Percentiles rank a stretch among this genome's conserved stretches.
These are phyloP conservation scores for Quadriops clusia DNA, from an alignment of 2,888 invertebrate genomes.

Conservation along the genomic window DNA sequence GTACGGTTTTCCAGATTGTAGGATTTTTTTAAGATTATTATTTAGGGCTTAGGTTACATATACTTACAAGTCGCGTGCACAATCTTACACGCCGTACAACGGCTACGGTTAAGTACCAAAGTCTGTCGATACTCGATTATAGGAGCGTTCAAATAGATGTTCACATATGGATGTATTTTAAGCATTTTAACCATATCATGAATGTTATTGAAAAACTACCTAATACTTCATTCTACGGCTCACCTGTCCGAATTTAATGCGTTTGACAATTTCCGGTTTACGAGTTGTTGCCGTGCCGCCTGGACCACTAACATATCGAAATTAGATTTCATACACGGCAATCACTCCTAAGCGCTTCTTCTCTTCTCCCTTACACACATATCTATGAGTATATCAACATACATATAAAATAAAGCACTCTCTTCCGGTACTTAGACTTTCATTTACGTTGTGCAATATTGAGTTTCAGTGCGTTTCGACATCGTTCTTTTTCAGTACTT, in stretches of 20 bases:
- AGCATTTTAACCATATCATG: slow-evolving; percentile 30
- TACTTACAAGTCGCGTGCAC: no score
- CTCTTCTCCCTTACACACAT: slow-evolving; percentile 9
- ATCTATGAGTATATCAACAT: no score
- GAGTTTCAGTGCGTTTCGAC: slow-evolving; percentile 9
- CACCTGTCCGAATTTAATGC: slow-evolving; percentile 28
- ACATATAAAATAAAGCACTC: no score
- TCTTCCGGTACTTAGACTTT: no score
- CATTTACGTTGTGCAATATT: no score
- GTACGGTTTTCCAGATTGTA: no score
- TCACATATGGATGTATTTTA: slow-evolving; percentile 26
- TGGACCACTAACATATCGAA: background rate
- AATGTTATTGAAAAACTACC: slow-evolving; percentile 24
- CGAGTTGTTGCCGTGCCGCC: slow-evolving; percentile 8
- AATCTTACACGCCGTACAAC: no score
- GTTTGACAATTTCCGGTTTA: slow-evolving; percentile 25
- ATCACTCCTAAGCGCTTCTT: no score
- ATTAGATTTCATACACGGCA: no score
- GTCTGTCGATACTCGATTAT: slow-evolving; percentile 12
- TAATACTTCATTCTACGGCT: slow-evolving; percentile 23
- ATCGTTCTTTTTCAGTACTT: slow-evolving; percentile 12
- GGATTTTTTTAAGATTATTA: no score
- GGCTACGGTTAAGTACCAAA: no score
- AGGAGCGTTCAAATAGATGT: slow-evolving; percentile 22
- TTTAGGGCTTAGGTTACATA: no score